Evolutionary conservation across 1,140 invertebrate species (phyloP).

Genomic region (Phenacoccus solenopsis): DNA sequence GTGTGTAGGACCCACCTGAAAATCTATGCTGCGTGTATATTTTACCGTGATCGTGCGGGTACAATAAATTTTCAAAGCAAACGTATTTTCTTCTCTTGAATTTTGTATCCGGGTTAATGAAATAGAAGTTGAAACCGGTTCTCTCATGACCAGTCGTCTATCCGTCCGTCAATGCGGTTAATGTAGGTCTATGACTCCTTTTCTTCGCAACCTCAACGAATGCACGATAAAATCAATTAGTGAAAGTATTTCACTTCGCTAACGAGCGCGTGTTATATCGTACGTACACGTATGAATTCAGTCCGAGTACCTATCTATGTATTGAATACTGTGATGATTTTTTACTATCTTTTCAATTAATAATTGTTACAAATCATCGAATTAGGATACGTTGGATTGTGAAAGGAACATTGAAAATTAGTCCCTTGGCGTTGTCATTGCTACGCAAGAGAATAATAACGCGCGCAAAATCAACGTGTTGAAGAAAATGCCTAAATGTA

Average conservation of each 20-base stretch:
- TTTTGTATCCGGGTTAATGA: slow-evolving; percentile 14
- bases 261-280: not conserved
- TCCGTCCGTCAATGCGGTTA: not conserved
- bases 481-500: no score
- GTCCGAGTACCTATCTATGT: no score
- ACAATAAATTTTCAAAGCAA: not conserved
- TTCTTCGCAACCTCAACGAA: not conserved
- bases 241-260: slow-evolving; percentile 6
- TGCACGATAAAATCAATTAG: not conserved
- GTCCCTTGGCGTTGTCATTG: no score
- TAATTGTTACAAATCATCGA: no score
- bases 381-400: no score
- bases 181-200: not conserved
- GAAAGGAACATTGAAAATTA: no score
- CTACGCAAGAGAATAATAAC: no score
- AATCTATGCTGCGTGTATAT: not conserved
- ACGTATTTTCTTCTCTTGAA: not conserved
- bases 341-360: no score
- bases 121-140: not conserved
- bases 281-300: not conserved
- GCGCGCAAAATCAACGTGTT: no score
- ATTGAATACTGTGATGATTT: no score
- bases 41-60: not conserved
- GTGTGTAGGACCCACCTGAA: no score
- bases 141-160: not conserved